phyloP scores from a whole-genome alignment of 2,797 vertebrate species.

The Enteromius mattozi region DNA sequence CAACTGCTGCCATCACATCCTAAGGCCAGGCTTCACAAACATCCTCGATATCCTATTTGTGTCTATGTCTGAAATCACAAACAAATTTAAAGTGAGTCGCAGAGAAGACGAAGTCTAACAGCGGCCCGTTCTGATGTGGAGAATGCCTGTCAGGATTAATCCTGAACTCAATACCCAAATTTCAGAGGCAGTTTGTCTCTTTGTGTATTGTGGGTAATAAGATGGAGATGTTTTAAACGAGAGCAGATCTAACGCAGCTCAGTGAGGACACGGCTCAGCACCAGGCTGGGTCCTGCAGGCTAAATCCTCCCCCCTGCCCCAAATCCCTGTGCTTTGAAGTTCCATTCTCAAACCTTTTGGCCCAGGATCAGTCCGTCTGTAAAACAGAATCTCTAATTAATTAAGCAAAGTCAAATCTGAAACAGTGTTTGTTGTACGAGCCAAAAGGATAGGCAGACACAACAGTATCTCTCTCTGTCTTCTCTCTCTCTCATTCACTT shows the following conservation, averaged over 20 bases:
- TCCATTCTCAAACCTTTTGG: conserved; percentile 97
- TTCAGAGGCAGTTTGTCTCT: conserved; percentile 50
- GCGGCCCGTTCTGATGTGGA: not conserved
- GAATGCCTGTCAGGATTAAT: conserved; percentile 27
- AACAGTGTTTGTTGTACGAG: conserved; percentile 99
- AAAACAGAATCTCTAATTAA: conserved; percentile 99
- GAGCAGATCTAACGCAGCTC: conserved; percentile 56
- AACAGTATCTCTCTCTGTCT: conserved; percentile 80
- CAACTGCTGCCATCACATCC: conserved; percentile 11
- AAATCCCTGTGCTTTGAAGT: conserved; percentile 94
- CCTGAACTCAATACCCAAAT: conserved; percentile 46
- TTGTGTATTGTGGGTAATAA: conserved; percentile 53
- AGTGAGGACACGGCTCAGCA: conserved; percentile 49
- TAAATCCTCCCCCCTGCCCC: conserved; percentile 59
- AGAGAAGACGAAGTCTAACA: not conserved
- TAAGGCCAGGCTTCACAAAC: conserved; percentile 11
- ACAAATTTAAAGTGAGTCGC: not conserved
- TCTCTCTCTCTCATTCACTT: conserved; percentile 68
- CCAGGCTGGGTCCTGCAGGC: conserved; percentile 60
- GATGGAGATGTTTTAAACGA: conserved; percentile 61
- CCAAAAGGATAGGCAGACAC: conserved; percentile 92
- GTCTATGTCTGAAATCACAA: conserved; percentile 9
- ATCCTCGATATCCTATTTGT: not conserved
- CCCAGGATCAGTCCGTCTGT: conserved; percentile 96
- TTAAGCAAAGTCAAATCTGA: conserved; percentile 99